These are phyloP conservation scores for Suricata suricatta DNA, from an alignment of 2,113 vertebrate genomes.

Conservation along the genomic window DNA sequence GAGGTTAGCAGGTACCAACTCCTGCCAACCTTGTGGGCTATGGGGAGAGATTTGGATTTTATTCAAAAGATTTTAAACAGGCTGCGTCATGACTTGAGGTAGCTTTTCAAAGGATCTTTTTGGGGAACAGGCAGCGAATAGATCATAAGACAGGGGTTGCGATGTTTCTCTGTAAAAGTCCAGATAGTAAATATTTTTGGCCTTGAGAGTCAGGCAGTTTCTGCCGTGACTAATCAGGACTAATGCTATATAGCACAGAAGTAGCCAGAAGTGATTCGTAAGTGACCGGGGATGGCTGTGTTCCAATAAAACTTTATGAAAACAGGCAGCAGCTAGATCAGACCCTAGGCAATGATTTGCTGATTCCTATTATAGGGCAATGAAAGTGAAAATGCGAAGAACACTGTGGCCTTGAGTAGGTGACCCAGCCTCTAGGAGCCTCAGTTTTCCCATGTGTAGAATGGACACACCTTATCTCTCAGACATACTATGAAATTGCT, in stretches of 20 bases:
- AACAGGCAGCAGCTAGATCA: neutral
- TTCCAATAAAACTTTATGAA: neutral
- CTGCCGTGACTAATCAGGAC: neutral
- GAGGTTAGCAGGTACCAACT: neutral
- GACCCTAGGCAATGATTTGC: neutral
- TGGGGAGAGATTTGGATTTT: neutral
- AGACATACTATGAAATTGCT: neutral
- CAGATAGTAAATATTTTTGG: neutral
- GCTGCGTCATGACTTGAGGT: neutral
- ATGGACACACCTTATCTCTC: neutral
- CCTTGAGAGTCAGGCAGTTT: neutral
- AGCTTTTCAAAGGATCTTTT: neutral
- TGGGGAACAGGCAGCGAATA: neutral
- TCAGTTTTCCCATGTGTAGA: neutral
- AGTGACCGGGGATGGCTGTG: neutral
- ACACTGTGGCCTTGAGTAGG: neutral
- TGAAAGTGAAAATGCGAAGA: neutral
- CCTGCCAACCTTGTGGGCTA: neutral
- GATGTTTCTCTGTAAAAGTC: neutral
- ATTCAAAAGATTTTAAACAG: neutral
- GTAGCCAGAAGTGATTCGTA: neutral
- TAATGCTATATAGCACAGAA: neutral
- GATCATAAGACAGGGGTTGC: neutral
- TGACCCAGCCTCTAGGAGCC: neutral
- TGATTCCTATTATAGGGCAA: neutral